Evolutionary conservation across 2,888 invertebrate species (phyloP), one percentile per base, ranked within the genome.

Genomic region (Neoaliturus tenellus): DNA sequence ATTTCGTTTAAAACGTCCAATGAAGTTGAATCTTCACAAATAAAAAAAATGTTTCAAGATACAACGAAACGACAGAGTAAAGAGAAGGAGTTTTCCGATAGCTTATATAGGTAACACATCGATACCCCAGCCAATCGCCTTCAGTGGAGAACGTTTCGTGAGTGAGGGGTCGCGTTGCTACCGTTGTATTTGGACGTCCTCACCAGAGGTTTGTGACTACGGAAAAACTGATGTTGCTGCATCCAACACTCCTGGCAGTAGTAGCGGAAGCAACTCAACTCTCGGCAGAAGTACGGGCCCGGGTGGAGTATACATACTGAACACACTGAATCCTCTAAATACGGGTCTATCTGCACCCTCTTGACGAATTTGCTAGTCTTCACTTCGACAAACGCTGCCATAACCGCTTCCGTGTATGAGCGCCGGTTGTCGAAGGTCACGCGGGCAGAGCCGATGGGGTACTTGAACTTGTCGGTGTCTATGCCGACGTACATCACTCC

Each of bases 321-420:
- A 90, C 99, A 99, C 88, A 97, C 94, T 0, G 98, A 96, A 91
- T 99, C 99, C 90, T 99, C 99, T 88, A 99, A 92, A 90, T 99
- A 99, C 0, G 99, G 99, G 91, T 99, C 98, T 51, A 99, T 95
- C 93, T 99, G 99, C 35, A 99, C 97, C 93, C 96, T 98, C 90
- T 98, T 98, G 0, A 95, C 95, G 91, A 99, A 99, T 90, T 98
- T 97, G 84, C 95, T 93, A 4, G 98, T 97, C 90, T 96, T 96
- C 85, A 99, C 97, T 91, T 98, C 97, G 55, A 99, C 95, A 91
- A 98, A 98, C 10, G 96, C 98, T 75, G 98, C 98, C 83, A 96
- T 94, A 62, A 99, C 96, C 71, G 99, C 99, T 90, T 96, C 97
- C 93, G 97, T 95, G 91, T 98, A 99, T 0, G 98, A 98, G 86